Percentiles rank a stretch among this genome's conserved stretches.
phyloP scores from a whole-genome alignment of 23 tunicate species.

The Oikopleura albicans region DNA sequence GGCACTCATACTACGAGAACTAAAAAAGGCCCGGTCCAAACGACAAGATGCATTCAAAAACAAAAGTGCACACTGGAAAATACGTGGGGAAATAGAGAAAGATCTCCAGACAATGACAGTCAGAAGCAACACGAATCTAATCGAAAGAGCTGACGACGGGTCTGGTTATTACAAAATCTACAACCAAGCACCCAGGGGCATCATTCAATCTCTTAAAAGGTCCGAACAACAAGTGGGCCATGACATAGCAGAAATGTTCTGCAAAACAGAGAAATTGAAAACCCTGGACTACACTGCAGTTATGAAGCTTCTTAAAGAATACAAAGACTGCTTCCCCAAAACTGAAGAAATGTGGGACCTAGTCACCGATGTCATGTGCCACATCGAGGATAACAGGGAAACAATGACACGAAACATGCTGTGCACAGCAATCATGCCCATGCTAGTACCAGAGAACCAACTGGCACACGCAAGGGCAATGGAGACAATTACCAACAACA shows the following conservation, averaged over 20 bases:
- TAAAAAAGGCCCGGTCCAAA: too few species aligned
- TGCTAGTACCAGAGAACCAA: neutral
- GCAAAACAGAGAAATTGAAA: neutral
- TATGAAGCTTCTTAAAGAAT: neutral
- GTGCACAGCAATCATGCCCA: neutral
- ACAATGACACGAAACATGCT: neutral
- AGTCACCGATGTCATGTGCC: neutral
- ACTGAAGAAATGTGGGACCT: neutral
- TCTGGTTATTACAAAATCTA: too few species aligned
- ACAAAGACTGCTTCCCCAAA: neutral
- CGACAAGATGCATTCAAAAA: too few species aligned
- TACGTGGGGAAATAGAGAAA: too few species aligned
- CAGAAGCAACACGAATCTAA: too few species aligned
- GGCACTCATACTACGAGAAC: too few species aligned
- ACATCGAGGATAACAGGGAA: neutral
- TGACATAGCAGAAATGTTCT: neutral
- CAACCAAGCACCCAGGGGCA: neutral
- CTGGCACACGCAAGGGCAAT: neutral
- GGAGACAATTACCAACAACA: neutral
- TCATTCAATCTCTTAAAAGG: neutral
- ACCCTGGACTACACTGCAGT: neutral
- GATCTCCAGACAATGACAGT: too few species aligned
- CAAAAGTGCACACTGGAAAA: too few species aligned
- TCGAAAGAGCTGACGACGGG: too few species aligned
- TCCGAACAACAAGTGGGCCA: neutral